Percentiles rank a stretch among this genome's conserved stretches.
Conservation (phyloP, 2,797 vertebrate genomes). For the Hybognathus amarus region DNA sequence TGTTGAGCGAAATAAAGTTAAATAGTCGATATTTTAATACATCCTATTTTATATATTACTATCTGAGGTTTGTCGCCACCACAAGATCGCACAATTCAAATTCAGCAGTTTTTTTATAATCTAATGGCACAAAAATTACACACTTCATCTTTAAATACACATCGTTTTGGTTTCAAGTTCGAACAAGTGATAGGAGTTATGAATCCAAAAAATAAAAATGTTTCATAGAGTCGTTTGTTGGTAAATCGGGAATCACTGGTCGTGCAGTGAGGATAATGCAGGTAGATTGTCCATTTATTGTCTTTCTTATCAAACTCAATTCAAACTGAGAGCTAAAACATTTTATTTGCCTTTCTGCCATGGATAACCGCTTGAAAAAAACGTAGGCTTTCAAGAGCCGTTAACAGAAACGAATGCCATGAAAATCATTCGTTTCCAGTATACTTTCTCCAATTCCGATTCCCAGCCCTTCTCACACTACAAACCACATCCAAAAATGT, state of each 20-base stretch:
- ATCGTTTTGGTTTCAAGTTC: neutral
- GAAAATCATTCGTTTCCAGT: conserved; percentile 20
- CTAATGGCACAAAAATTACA: neutral
- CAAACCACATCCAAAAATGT: conserved; percentile 16
- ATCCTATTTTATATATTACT: no score
- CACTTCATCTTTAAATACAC: neutral
- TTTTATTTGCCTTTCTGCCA: neutral
- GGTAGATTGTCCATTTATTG: neutral
- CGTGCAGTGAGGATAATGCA: neutral
- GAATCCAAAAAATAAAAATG: neutral
- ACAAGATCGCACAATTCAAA: no score
- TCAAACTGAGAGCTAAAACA: conserved; percentile 6
- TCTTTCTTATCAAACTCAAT: conserved; percentile 2
- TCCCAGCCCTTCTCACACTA: conserved; percentile 6
- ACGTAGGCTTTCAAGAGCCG: conserved; percentile 2
- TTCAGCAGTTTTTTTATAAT: no score
- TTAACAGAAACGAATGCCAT: conserved; percentile 22
- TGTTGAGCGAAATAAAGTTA: no score
- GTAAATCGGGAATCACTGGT: neutral
- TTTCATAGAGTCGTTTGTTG: neutral
- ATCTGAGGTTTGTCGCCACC: no score
- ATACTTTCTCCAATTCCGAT: conserved; percentile 20
- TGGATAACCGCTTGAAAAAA: conserved; percentile 3
- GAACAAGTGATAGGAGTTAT: neutral
- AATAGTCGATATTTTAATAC: no score